These are phyloP conservation scores for Laticauda colubrina DNA, from an alignment of 2,113 vertebrate genomes.

Conservation along the genomic window DNA sequence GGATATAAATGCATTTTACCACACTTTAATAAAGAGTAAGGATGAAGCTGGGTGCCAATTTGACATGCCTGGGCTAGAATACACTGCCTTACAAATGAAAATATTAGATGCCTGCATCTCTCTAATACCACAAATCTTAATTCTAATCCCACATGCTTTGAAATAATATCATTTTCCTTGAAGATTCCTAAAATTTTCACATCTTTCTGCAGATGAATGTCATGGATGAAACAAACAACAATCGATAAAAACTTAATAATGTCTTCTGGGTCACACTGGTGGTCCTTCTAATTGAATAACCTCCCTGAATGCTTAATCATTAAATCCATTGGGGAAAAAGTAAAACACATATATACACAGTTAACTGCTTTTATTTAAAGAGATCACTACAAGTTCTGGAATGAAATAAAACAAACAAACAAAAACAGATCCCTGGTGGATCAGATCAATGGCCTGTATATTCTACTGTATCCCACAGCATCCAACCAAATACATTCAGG, in stretches of 20 bases:
- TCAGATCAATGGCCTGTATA: neutral
- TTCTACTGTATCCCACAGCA: neutral
- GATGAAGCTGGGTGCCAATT: neutral
- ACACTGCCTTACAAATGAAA: neutral
- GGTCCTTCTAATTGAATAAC: slow-evolving; percentile 14
- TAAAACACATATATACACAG: neutral
- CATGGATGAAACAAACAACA: neutral
- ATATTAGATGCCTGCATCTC: neutral
- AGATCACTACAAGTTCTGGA: neutral
- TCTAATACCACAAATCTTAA: neutral
- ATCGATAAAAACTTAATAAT: slow-evolving; percentile 33
- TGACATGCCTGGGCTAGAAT: neutral
- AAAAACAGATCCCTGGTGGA: neutral
- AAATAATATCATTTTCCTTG: neutral
- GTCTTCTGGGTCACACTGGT: slow-evolving; percentile 6
- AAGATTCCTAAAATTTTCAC: neutral
- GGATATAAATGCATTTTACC: neutral
- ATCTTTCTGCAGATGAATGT: neutral
- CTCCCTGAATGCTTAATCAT: slow-evolving; percentile 19
- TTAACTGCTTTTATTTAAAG: neutral
- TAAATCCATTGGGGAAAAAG: slow-evolving; percentile 6
- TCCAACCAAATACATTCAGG: neutral
- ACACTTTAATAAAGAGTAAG: neutral
- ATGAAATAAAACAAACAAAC: neutral
- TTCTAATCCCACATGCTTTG: neutral